Evolutionary conservation across 2,113 vertebrate species (phyloP).

Genomic region (Thalassoma bifasciatum): DNA sequence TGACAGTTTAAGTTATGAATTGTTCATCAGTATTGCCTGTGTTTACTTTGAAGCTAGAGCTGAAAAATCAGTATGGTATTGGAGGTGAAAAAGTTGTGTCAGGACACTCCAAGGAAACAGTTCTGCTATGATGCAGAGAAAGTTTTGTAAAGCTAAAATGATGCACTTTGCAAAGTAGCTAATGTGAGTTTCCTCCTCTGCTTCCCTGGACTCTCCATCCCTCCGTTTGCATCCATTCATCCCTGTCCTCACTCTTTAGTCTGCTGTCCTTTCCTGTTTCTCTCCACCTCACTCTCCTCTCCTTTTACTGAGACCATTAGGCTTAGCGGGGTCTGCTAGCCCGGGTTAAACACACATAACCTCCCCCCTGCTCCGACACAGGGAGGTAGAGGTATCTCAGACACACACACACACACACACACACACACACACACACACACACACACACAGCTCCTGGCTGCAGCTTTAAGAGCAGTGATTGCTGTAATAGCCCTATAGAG

Average conservation of each 20-base stretch:
- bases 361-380: constrained; percentile 23
- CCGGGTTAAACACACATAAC: constrained; percentile 72
- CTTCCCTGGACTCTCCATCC: constrained; percentile 15
- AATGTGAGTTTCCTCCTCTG: constrained; percentile 4
- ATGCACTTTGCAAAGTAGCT: background rate
- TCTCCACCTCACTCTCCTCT: constrained; percentile 31
- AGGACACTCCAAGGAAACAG: too few species aligned
- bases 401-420: constrained; percentile 29
- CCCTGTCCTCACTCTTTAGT: constrained; percentile 19
- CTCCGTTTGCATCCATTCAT: constrained; percentile 26
- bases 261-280: constrained; percentile 33
- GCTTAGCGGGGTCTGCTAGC: constrained; percentile 34
- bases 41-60: too few species aligned
- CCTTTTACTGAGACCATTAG: constrained; percentile 51
- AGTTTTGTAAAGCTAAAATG: background rate
- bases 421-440: constrained; percentile 25
- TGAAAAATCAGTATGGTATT: too few species aligned
- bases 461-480: constrained; percentile 69
- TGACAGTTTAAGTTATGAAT: too few species aligned
- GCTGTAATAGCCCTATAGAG: constrained; percentile 65
- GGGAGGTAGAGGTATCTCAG: constrained; percentile 5
- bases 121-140: background rate
- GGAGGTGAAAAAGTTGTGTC: too few species aligned
- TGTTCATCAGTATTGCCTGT: too few species aligned
- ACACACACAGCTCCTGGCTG: constrained; percentile 35